phyloP scores from a whole-genome alignment of 2,888 invertebrate species.

The Drosophila neonasuta region DNA sequence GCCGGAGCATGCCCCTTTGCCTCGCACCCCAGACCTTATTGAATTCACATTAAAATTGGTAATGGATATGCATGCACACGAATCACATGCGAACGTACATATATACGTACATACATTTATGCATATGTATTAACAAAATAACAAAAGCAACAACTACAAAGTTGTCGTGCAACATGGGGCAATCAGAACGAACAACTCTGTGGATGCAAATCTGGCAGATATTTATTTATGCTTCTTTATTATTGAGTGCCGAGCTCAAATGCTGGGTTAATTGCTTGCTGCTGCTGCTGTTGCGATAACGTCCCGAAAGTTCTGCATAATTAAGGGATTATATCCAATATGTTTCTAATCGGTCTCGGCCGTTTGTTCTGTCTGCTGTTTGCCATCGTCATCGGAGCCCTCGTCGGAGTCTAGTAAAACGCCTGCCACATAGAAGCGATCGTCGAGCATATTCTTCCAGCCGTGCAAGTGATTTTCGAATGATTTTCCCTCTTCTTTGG shows the following conservation, averaged over 20 bases:
- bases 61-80: constrained; percentile 67
- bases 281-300: background rate
- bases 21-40: constrained; percentile 49
- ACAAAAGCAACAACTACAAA: constrained; percentile 12
- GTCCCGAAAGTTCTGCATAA: constrained; percentile 2
- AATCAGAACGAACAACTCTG: constrained; percentile 19
- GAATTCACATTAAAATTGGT: constrained; percentile 72
- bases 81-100: background rate
- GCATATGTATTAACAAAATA: background rate
- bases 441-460: constrained; percentile 44
- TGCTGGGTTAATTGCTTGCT: constrained; percentile 5
- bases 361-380: background rate
- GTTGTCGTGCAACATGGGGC: constrained; percentile 6
- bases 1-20: background rate
- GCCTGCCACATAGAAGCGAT: constrained; percentile 46
- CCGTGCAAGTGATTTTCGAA: background rate
- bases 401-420: background rate
- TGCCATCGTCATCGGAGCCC: background rate
- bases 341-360: background rate
- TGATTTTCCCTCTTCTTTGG: background rate
- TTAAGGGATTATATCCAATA: background rate
- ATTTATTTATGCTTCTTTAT: constrained; percentile 51
- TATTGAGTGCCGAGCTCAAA: constrained; percentile 29
- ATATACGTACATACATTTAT: background rate
- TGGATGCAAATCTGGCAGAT: constrained; percentile 19